These are phyloP conservation scores for Tetramorium simillimum DNA, from an alignment of 1,140 invertebrate genomes.

Conservation along the genomic window DNA sequence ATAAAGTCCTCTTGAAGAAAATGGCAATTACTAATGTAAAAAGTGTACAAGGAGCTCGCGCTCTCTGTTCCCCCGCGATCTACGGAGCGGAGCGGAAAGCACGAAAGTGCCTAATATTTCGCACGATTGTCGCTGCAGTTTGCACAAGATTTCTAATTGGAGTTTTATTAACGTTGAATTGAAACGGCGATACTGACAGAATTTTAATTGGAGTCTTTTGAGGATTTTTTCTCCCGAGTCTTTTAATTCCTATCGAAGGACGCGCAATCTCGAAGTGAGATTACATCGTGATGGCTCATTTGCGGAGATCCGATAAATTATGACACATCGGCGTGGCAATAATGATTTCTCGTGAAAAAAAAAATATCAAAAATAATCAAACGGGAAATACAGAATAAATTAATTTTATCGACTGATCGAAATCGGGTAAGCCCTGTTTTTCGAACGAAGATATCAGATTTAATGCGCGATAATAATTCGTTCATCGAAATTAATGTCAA, in stretches of 20 bases:
- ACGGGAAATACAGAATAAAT: not conserved
- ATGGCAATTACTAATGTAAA: constrained; percentile 43
- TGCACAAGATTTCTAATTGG: constrained; percentile 31
- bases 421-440: not conserved
- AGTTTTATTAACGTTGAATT: constrained; percentile 42
- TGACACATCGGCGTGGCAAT: not conserved
- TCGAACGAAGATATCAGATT: not conserved
- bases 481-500: not conserved
- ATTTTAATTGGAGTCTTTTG: constrained; percentile 43
- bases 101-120: constrained; percentile 27
- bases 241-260: constrained; percentile 12
- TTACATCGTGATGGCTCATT: not conserved
- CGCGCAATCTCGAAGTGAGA: not conserved
- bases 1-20: constrained; percentile 23
- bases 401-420: not conserved
- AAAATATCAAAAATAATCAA: no score
- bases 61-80: not conserved
- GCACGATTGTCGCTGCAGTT: constrained; percentile 14
- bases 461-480: not conserved
- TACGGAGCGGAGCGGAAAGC: not conserved
- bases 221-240: not conserved
- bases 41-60: not conserved
- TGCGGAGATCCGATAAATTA: not conserved
- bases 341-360: not conserved
- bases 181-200: not conserved